Evolutionary conservation across 1,140 invertebrate species (phyloP).

Genomic region (Metaphire vulgaris): DNA sequence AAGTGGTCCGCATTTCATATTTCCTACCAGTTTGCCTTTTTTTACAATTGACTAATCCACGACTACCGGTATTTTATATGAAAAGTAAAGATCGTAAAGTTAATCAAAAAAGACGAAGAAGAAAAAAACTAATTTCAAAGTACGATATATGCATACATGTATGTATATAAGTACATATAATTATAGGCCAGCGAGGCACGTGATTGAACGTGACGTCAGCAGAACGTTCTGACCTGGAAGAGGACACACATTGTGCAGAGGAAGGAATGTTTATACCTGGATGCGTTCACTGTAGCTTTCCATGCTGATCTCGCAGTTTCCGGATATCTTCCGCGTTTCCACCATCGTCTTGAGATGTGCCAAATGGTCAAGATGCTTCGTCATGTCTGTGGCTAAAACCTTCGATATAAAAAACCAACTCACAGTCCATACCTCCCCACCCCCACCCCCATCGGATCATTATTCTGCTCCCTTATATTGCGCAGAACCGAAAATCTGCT

Average conservation of each 20-base stretch:
- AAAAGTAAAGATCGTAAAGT: too few species aligned
- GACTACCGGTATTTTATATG: too few species aligned
- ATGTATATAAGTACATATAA: neutral
- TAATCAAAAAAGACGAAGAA: neutral
- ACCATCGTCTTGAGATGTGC: constrained; percentile 89
- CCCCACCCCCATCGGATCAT: neutral
- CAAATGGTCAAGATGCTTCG: constrained; percentile 91
- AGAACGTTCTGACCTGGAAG: too few species aligned
- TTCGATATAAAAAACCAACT: constrained; percentile 4
- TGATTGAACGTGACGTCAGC: too few species aligned
- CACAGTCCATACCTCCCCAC: neutral
- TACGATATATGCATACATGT: neutral
- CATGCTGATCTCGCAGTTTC: constrained; percentile 88
- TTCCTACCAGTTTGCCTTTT: too few species aligned
- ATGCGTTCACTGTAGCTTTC: constrained; percentile 62
- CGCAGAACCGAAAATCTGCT: too few species aligned
- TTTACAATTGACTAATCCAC: too few species aligned
- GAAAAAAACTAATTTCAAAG: neutral
- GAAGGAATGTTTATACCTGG: constrained; percentile 3
- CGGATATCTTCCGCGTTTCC: constrained; percentile 16
- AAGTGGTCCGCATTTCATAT: too few species aligned
- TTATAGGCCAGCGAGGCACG: neutral
- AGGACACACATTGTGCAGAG: too few species aligned
- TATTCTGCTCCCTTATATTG: neutral
- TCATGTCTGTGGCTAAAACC: constrained; percentile 95